Evolutionary conservation across 2,888 invertebrate genomes (phyloP).

Genomic region (Phrixothrix hirtus): DNA sequence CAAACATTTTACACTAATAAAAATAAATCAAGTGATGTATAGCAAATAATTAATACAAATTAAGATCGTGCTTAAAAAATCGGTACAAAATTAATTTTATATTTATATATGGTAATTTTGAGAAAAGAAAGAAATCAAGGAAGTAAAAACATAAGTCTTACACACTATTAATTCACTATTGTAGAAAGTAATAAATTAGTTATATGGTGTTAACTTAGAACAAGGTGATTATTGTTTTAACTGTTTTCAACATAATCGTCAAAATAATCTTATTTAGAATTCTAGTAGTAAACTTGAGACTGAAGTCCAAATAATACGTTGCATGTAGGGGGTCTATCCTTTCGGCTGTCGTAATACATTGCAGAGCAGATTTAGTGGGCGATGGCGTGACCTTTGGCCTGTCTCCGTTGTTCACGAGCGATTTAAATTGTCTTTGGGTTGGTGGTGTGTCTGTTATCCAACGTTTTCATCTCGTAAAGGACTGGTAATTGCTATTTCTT

Average conservation of each 20-base stretch:
- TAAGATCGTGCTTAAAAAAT: no score
- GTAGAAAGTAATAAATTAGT: no score
- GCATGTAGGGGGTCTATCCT: conserved; percentile 53
- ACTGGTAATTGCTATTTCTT: conserved; percentile 47
- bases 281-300: conserved; percentile 18
- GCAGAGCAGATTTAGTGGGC: conserved; percentile 54
- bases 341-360: conserved; percentile 46
- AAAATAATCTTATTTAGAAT: conserved; percentile 10
- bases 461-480: conserved; percentile 50
- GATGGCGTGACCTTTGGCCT: conserved; percentile 55
- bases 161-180: no score
- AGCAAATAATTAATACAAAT: no score
- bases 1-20: no score
- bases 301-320: conserved; percentile 35
- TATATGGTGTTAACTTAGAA: no score
- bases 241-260: background rate
- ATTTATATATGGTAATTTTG: no score
- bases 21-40: no score
- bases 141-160: no score
- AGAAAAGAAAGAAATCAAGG: no score
- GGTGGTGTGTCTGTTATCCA: conserved; percentile 51
- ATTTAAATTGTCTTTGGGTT: conserved; percentile 55
- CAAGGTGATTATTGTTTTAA: no score
- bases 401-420: conserved; percentile 51
- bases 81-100: no score